Base-by-base conservation (phyloP, 2,888 invertebrate genomes). In the Aphidius colemani region DNA sequence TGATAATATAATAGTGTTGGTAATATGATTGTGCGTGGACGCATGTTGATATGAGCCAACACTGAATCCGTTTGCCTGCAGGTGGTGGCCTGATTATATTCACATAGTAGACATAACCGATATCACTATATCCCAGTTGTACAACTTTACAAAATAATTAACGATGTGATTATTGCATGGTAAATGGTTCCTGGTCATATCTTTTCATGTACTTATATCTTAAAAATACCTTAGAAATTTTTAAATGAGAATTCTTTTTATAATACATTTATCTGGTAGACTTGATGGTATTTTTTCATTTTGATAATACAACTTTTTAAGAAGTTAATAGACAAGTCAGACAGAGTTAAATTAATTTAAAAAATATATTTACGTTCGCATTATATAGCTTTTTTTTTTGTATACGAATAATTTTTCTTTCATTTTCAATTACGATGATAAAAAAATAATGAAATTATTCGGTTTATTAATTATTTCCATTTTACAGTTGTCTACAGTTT, bases 111-210 rank as follows among this genome's bases (percentile, higher is more conserved):
- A 49, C 50, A 50, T 50, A 60, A 30, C 30, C 45, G 61, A 58
- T 64, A 64, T 51, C 53, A 46, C 61, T 30, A 30, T 30, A 64
- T 61, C 61, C 48, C 48, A 50, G 46, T 51, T 46, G 30, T 46
- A 5, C 3, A 30, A 30, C 30, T 48, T 56, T 64, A 49, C 41
- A 60, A 57, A 57, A 58, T 57, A 57, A 61, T 61, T 64, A 59
- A 60, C 63, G 63, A 58, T 53, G 40, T 59, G 59, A 63, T 63
- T 63, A 63, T 64, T 56, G 46, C 55, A 40, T 53, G 11, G 59
- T 45, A 45, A 57, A 48, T 46, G n/a, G 11, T 13, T n/a, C 39
- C 46, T 5, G 30, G 30, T 46, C 18, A 9, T 46, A n/a, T 46
- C 45, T 30, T 30, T 5, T 30, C 30, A 5, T 18, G 13, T 18